These are phyloP conservation scores for Idris sp. DNA, from an alignment of 1,140 invertebrate species.

Conservation along the genomic window DNA sequence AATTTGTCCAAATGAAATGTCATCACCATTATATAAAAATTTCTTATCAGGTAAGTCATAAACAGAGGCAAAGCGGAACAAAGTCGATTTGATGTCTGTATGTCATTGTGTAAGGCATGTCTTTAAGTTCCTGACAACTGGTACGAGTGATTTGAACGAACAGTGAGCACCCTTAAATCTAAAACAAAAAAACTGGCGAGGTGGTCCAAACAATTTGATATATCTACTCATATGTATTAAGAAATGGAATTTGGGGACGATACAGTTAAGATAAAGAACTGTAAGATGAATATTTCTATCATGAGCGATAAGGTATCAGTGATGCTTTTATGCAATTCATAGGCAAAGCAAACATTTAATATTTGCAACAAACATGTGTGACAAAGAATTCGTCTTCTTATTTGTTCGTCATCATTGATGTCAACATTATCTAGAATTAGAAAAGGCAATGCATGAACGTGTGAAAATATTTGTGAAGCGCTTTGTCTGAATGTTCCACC, in stretches of 20 bases:
- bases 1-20: too few species aligned
- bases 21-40: too few species aligned
- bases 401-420: constrained; percentile 13
- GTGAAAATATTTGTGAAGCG: constrained; percentile 33
- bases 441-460: constrained; percentile 30
- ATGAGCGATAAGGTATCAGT: constrained; percentile 18
- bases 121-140: constrained; percentile 59
- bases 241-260: constrained; percentile 58
- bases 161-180: constrained; percentile 48
- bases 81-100: too few species aligned
- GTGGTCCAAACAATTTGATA: constrained; percentile 53
- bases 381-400: constrained; percentile 10
- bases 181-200: constrained; percentile 48
- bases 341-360: constrained; percentile 46
- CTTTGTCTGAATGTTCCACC: constrained; percentile 16
- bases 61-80: too few species aligned
- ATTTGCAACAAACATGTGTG: constrained; percentile 53
- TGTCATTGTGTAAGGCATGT: too few species aligned
- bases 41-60: too few species aligned
- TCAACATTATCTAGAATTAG: constrained; percentile 18
- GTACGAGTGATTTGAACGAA: constrained; percentile 50
- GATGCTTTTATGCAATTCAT: constrained; percentile 37
- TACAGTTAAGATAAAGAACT: constrained; percentile 43
- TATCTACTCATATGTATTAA: constrained; percentile 42
- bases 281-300: constrained; percentile 46